phyloP scores from a whole-genome alignment of 2,797 vertebrate species.

The Sebastes oblongus region DNA sequence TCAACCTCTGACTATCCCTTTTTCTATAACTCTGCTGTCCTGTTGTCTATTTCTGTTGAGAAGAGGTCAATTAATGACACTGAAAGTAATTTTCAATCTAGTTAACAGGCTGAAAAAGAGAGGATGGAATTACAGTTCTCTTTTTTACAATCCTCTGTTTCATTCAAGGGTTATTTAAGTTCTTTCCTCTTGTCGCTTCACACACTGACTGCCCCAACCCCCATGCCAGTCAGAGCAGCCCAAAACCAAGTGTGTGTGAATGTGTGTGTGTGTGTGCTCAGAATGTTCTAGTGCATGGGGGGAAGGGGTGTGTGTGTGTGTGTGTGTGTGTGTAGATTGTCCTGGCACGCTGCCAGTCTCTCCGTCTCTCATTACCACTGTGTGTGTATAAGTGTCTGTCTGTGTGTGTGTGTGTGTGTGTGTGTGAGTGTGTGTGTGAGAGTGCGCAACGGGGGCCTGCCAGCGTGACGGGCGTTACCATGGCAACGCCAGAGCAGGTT shows the following conservation, averaged over 20 bases:
- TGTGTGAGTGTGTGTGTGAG: slow-evolving; percentile 26
- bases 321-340: slow-evolving; percentile 45
- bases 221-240: slow-evolving; percentile 42
- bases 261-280: slow-evolving; percentile 41
- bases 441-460: slow-evolving; percentile 62
- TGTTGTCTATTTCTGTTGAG: not conserved
- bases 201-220: slow-evolving; percentile 33
- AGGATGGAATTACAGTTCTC: not conserved
- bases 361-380: slow-evolving; percentile 76
- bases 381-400: slow-evolving; percentile 36
- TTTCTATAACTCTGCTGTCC: not conserved
- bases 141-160: not conserved
- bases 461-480: slow-evolving; percentile 81
- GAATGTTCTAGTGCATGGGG: slow-evolving; percentile 59
- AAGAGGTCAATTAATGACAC: slow-evolving; percentile 19
- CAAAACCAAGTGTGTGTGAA: slow-evolving; percentile 8
- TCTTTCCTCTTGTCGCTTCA: slow-evolving; percentile 12
- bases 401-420: slow-evolving; percentile 15
- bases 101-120: not conserved
- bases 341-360: slow-evolving; percentile 80
- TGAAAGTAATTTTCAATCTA: not conserved
- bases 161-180: slow-evolving; percentile 24
- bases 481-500: slow-evolving; percentile 82
- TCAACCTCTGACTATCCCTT: not conserved
- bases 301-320: slow-evolving; percentile 33